Evolutionary conservation across 2,113 vertebrate genomes (phyloP).

Genomic region (Archocentrus centrarchus): DNA sequence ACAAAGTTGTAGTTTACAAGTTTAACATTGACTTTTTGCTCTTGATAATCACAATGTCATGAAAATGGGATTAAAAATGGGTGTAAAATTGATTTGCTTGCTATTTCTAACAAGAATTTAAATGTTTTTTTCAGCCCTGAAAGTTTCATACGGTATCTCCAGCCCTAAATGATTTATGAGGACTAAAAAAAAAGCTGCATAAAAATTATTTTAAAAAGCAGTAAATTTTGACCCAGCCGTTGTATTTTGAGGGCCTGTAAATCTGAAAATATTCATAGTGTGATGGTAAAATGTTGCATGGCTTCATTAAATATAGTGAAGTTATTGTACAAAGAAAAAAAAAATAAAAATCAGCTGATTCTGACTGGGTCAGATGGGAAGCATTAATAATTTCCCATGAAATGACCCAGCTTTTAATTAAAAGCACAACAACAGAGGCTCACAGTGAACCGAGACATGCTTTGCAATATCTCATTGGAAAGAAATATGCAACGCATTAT

Average conservation of each 20-base stretch:
- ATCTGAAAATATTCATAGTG: background rate
- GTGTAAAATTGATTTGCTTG: background rate
- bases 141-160: background rate
- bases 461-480: background rate
- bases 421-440: slow-evolving; percentile 2
- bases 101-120: background rate
- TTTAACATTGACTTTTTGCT: background rate
- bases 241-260: background rate
- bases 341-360: background rate
- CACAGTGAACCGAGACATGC: background rate
- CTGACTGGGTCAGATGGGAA: background rate
- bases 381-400: background rate
- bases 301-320: background rate
- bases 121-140: background rate
- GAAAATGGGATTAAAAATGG: background rate
- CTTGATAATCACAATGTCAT: background rate
- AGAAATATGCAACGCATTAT: background rate
- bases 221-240: background rate
- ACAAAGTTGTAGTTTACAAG: background rate
- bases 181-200: background rate
- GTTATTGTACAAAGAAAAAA: background rate
- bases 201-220: background rate
- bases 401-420: background rate
- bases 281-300: background rate
- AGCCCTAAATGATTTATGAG: background rate